Evolutionary conservation across 1,140 invertebrate species (phyloP).

Genomic region (Sitodiplosis mosellana): DNA sequence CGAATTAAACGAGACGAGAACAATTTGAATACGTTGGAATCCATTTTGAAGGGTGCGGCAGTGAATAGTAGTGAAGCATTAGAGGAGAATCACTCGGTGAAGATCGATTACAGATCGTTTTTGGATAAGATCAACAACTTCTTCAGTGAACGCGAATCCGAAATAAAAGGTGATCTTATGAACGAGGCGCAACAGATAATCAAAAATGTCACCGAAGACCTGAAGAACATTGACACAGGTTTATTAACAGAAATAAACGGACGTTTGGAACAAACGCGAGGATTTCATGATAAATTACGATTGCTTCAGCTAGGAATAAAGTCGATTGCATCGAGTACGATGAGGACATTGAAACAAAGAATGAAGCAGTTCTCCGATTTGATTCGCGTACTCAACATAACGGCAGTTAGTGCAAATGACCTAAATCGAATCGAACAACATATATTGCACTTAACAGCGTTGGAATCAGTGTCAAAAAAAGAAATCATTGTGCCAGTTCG

Average conservation of each 20-base stretch:
- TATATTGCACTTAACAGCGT: no score
- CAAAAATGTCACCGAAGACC: neutral
- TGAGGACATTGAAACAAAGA: neutral
- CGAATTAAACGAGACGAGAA: no score
- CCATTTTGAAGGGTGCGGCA: neutral
- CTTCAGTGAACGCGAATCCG: neutral
- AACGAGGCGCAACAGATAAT: neutral
- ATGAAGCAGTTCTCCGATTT: neutral
- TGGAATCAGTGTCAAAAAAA: neutral
- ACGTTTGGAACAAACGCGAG: neutral
- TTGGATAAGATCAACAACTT: neutral
- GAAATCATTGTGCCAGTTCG: neutral
- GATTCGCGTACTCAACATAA: neutral
- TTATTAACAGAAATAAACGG: neutral
- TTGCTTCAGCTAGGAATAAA: neutral
- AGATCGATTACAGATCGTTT: neutral
- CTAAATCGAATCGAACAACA: neutral
- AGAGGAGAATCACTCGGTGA: neutral
- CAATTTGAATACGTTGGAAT: no score
- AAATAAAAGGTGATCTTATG: neutral
- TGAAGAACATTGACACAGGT: neutral
- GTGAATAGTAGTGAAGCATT: neutral
- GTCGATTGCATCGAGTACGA: neutral
- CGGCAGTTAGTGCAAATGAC: neutral
- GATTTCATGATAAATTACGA: neutral